Conservation (phyloP, 2,797 vertebrate genomes). For the Myotis pilosus region DNA sequence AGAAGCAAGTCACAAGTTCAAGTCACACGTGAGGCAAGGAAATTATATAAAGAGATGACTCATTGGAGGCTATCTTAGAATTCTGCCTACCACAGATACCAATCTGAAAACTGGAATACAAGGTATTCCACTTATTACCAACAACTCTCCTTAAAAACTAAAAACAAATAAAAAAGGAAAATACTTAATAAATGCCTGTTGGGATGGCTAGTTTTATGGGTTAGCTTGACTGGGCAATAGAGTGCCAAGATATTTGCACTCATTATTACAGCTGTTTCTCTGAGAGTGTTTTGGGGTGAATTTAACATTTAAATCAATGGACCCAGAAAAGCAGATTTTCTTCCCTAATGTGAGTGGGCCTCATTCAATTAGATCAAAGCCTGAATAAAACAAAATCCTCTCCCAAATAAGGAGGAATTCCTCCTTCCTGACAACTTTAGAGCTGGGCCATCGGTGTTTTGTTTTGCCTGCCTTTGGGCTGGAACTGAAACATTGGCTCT, state of each 20-base stretch:
- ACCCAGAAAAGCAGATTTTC: background rate
- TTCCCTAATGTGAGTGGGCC: background rate
- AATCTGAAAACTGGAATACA: background rate
- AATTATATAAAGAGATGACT: background rate
- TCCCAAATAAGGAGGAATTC: background rate
- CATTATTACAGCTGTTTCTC: background rate
- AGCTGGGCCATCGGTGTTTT: background rate
- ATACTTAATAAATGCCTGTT: background rate
- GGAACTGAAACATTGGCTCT: background rate
- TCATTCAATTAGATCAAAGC: background rate
- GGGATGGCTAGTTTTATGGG: background rate
- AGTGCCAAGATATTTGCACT: background rate
- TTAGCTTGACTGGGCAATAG: background rate
- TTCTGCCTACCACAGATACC: background rate
- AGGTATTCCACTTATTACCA: background rate
- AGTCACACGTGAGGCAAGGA: background rate
- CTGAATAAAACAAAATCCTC: background rate
- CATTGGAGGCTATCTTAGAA: background rate
- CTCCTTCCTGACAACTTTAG: background rate
- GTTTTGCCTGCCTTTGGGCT: background rate
- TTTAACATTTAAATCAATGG: slow-evolving; percentile 21
- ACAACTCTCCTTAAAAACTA: background rate
- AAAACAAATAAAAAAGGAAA: background rate
- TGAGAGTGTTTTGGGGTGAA: background rate
- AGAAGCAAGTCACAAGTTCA: background rate